Percentiles rank a stretch among this genome's conserved stretches.
phyloP scores from a whole-genome alignment of 2,797 vertebrate species.

The Fratercula arctica region DNA sequence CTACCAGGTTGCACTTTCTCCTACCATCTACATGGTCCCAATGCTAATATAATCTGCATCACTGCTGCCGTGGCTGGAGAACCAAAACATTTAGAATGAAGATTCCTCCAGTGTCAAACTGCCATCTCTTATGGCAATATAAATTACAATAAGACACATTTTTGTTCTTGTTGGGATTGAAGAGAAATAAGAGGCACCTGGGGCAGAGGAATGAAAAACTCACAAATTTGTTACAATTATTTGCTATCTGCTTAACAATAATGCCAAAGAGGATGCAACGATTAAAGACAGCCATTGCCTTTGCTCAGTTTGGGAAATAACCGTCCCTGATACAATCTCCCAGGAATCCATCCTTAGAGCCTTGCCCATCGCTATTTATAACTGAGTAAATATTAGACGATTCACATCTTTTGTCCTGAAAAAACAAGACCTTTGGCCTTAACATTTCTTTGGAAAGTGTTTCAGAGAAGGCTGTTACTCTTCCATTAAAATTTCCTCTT shows the following conservation, averaged over 20 bases:
- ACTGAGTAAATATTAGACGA: conserved; percentile 17
- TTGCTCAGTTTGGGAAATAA: not conserved
- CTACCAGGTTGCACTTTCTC: not conserved
- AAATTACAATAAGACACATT: not conserved
- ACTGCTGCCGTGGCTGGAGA: not conserved
- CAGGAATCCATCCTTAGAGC: conserved; percentile 10
- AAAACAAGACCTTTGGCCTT: conserved; percentile 20
- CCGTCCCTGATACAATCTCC: not conserved
- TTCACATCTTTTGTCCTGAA: not conserved
- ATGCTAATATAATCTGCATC: not conserved
- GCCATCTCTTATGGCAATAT: not conserved
- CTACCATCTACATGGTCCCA: not conserved
- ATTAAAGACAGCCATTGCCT: not conserved
- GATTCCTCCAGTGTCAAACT: not conserved
- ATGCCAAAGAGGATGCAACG: not conserved
- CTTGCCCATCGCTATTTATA: not conserved
- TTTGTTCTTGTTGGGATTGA: not conserved
- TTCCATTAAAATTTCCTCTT: conserved; percentile 40
- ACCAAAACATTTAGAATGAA: not conserved
- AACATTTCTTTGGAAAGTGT: not conserved
- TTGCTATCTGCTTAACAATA: not conserved
- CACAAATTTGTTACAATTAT: not conserved
- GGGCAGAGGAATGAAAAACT: not conserved
- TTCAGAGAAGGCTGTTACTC: not conserved
- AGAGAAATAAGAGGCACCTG: not conserved